These are phyloP conservation scores for Physella acuta DNA, from an alignment of 1,140 invertebrate genomes.

Conservation along the genomic window DNA sequence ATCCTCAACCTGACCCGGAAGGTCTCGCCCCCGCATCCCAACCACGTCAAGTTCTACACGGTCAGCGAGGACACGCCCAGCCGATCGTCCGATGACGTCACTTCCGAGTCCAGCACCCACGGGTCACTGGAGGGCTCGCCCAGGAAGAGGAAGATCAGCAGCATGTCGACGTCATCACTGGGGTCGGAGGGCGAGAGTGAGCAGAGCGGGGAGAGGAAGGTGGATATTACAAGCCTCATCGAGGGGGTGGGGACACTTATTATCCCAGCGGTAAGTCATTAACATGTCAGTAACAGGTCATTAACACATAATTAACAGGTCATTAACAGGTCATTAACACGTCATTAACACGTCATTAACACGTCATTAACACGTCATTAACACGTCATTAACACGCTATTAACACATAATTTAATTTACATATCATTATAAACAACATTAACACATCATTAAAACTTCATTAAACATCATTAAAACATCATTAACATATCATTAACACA, in stretches of 20 bases:
- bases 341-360: no score
- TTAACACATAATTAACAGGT: no score
- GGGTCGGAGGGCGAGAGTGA: slow-evolving; percentile 2
- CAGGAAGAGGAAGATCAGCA: slow-evolving; percentile 2
- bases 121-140: neutral
- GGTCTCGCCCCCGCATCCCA: neutral
- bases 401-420: no score
- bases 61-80: neutral
- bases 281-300: no score
- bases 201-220: neutral
- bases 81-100: neutral
- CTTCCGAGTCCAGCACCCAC: neutral
- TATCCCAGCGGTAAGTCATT: slow-evolving; percentile 4
- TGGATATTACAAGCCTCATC: slow-evolving; percentile 5
- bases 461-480: no score
- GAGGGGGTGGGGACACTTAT: slow-evolving; percentile 2
- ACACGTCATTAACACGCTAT: no score
- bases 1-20: neutral
- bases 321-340: no score
- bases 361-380: no score
- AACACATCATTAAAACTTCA: no score
- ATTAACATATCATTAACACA: no score
- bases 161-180: neutral
- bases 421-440: no score
- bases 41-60: slow-evolving; percentile 5